Conservation (phyloP, 2,888 invertebrate species). For the Caenorhabditis sp. region DNA sequence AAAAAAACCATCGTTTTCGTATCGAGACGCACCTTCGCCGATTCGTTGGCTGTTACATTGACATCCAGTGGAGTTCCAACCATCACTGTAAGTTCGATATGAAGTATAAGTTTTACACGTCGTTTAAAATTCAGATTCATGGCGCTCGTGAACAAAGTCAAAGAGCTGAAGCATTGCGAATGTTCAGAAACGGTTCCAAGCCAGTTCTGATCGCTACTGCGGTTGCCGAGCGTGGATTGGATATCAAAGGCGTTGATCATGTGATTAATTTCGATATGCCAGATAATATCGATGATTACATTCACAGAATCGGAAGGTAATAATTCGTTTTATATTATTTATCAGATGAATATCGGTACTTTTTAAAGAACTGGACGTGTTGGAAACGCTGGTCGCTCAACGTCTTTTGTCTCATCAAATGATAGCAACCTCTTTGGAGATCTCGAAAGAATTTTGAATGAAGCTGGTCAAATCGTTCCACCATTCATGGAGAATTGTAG, state of each 20-base stretch:
- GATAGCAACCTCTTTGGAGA: not conserved
- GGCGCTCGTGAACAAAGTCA: slow-evolving; percentile 76
- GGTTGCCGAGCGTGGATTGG: slow-evolving; percentile 85
- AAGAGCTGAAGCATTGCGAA: slow-evolving; percentile 79
- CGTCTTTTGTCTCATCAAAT: slow-evolving; percentile 76
- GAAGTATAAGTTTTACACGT: not conserved
- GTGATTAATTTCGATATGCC: slow-evolving; percentile 83
- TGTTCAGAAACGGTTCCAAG: slow-evolving; percentile 76
- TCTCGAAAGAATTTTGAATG: not conserved
- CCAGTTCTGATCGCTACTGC: slow-evolving; percentile 85
- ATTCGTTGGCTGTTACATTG: slow-evolving; percentile 85
- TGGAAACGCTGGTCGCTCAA: slow-evolving; percentile 73
- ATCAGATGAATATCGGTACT: not conserved
- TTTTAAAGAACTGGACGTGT: slow-evolving; percentile 73
- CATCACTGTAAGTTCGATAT: slow-evolving; percentile 74
- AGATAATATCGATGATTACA: slow-evolving; percentile 97
- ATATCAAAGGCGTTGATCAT: slow-evolving; percentile 72
- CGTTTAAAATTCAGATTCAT: slow-evolving; percentile 75
- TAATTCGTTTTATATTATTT: too few species aligned
- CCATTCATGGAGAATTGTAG: not conserved
- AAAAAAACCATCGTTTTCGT: slow-evolving; percentile 82
- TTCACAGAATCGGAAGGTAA: slow-evolving; percentile 76
- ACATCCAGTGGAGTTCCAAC: slow-evolving; percentile 80
- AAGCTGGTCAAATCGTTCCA: not conserved
- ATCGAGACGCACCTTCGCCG: slow-evolving; percentile 87